Evolutionary conservation across 2,797 vertebrate species (phyloP).

Genomic region (Microcaecilia unicolor): DNA sequence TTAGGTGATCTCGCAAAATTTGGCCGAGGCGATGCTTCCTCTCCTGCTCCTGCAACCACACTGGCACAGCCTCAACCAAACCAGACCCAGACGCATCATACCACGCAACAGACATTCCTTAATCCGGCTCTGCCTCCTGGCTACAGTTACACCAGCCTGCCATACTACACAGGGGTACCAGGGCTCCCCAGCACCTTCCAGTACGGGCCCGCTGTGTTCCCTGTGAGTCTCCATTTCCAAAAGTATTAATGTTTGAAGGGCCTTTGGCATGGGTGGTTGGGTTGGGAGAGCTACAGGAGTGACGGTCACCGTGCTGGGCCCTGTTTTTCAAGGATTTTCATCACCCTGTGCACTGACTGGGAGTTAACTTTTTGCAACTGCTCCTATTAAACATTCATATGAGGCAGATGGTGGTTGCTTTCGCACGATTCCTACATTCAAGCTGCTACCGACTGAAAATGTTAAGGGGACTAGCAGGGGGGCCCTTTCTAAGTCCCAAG

Average conservation of each 20-base stretch:
- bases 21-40: slow-evolving; percentile 84
- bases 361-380: too few species aligned
- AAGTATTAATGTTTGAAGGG: too few species aligned
- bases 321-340: neutral
- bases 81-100: slow-evolving; percentile 91
- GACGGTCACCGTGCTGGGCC: too few species aligned
- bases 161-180: slow-evolving; percentile 94
- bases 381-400: too few species aligned
- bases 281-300: too few species aligned
- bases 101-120: slow-evolving; percentile 92
- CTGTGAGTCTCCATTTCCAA: slow-evolving; percentile 64
- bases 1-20: slow-evolving; percentile 90
- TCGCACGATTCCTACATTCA: too few species aligned
- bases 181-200: slow-evolving; percentile 96
- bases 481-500: too few species aligned
- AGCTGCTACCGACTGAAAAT: too few species aligned
- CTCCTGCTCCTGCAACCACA: slow-evolving; percentile 89
- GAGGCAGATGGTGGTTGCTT: too few species aligned
- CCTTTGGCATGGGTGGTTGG: too few species aligned
- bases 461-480: neutral
- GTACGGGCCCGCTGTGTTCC: slow-evolving; percentile 95
- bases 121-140: slow-evolving; percentile 91
- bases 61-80: slow-evolving; percentile 92
- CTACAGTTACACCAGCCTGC: slow-evolving; percentile 98
- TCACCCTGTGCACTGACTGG: too few species aligned